Conservation (phyloP, 92 coral and sea anemone species). For the Bergia sp. region DNA sequence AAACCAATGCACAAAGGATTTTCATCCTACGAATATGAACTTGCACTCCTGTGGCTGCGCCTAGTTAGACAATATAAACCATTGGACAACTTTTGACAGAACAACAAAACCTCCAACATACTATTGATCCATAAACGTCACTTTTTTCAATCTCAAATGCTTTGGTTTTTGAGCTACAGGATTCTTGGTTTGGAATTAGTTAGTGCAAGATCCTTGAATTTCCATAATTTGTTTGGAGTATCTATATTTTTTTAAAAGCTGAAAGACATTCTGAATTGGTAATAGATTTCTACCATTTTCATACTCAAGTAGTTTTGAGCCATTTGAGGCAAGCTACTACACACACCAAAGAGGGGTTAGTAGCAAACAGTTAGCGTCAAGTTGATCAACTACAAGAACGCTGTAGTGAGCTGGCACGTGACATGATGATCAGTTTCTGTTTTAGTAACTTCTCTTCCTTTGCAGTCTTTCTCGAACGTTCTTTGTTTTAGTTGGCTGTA, state of each 20-base stretch:
- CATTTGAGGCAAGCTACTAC: not conserved
- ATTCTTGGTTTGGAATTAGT: not conserved
- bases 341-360: not conserved
- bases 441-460: not conserved
- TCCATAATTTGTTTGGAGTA: no score
- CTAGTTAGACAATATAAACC: not conserved
- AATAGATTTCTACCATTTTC: no score
- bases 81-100: no score
- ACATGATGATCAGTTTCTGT: not conserved
- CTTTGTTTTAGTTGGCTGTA: not conserved
- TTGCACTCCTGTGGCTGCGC: not conserved
- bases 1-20: not conserved
- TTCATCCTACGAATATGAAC: not conserved
- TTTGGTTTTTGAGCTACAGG: not conserved
- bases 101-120: not conserved
- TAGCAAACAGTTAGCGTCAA: no score
- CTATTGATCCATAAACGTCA: not conserved
- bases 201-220: no score
- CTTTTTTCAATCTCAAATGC: not conserved
- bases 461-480: slow-evolving; percentile 13
- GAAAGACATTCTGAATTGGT: not conserved
- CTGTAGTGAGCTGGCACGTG: not conserved
- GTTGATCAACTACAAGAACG: not conserved
- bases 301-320: not conserved
- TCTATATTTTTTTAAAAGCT: not conserved